Conservation (phyloP, 2,797 vertebrate species). For the Sebastiscus albofasciatus region DNA sequence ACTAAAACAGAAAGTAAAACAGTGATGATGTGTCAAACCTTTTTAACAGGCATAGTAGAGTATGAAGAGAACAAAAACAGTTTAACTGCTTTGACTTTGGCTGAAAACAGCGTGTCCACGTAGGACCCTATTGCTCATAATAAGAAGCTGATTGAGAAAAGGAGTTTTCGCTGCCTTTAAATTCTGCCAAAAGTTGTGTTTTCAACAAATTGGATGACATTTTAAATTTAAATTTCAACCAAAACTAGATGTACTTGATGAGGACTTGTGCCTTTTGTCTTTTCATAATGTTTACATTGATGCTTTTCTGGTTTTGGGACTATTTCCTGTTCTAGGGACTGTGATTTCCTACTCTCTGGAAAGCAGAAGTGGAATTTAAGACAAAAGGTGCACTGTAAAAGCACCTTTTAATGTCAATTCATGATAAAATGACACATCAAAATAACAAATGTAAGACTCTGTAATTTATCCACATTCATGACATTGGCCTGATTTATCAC, state of each 20-base stretch:
- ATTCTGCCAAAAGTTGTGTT: neutral
- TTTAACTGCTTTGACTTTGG: neutral
- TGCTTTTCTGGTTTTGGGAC: neutral
- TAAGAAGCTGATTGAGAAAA: neutral
- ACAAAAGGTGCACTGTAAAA: neutral
- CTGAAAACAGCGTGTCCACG: too few relatives aligned
- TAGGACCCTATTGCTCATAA: too few relatives aligned
- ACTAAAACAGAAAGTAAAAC: neutral
- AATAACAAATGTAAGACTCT: neutral
- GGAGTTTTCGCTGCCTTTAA: neutral
- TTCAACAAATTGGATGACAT: neutral
- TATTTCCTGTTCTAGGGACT: neutral
- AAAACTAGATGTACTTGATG: neutral
- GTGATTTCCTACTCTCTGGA: neutral
- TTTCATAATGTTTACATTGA: neutral
- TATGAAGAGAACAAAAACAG: neutral
- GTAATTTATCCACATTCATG: neutral
- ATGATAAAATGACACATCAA: neutral
- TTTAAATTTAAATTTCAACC: neutral
- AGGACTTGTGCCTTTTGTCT: neutral
- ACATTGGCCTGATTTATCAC: neutral
- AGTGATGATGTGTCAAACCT: neutral
- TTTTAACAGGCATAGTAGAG: neutral
- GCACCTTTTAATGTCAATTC: neutral
- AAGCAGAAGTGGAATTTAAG: neutral